Evolutionary conservation across 2,888 invertebrate genomes (phyloP), one percentile per base, ranked within the genome.

Genomic region (Pollenia amentaria): DNA sequence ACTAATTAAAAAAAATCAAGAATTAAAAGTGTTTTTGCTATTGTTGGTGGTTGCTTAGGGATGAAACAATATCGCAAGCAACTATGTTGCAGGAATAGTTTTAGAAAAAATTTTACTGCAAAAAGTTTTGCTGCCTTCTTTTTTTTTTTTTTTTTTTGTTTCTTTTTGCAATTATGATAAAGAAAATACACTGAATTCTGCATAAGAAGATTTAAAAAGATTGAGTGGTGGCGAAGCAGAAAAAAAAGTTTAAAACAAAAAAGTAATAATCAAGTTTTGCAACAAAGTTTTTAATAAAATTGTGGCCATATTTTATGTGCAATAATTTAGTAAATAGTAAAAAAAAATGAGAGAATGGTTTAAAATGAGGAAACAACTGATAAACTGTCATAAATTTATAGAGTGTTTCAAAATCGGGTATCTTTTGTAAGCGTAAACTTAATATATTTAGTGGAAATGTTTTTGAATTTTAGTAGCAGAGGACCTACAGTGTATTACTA

Each of bases 1-100:
- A 40, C 51, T 40, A 51, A 42, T 51, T 18, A 42, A n/a, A 79
- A 79, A 16, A 70, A 53, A 44, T 3, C 46, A 46, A 57, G 48
- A 51, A 72, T 51, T 42, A 51, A 65, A 77, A 21, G 51, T 51
- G 57, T 76, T 72, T 29, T 29, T 29, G 29, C 29, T 29, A 6
- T 29, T 29, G 29, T 29, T 29, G 29, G 29, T 78, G 16, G 72
- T 72, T 78, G 78, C 44, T 16, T 72, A 65, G 72, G 38, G 65
- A 65, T 69, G 73, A 78, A 77, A 46, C 44, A 64, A 53, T 62
- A 38, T 62, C 70, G 82, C 76, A 84, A 73, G 76, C 69, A 84
- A 73, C 64, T 51, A 65, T 62, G 53, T 55, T 76, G 51, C 64
- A 46, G 53, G 40, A 53, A 62, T 55, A 55, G 14, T 65, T 73